phyloP scores from a whole-genome alignment of 2,888 invertebrate species.

The Pseudococcus longispinus region DNA sequence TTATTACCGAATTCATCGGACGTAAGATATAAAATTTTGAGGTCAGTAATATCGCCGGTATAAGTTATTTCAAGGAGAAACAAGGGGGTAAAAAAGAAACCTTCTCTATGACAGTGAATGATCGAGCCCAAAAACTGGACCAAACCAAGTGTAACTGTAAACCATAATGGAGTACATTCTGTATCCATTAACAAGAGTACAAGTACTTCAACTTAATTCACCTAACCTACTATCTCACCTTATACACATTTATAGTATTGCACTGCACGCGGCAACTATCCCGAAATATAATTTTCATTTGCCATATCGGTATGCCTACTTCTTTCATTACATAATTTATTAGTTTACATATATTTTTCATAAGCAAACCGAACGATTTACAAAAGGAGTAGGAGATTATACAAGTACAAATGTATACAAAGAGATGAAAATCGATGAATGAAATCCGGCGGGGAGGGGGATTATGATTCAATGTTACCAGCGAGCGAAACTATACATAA shows the following conservation, averaged over 20 bases:
- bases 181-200: conserved; percentile 11
- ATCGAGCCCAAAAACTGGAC: conserved; percentile 27
- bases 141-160: conserved; percentile 39
- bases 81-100: not conserved
- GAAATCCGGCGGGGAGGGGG: not conserved
- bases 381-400: too few species aligned
- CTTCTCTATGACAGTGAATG: conserved; percentile 23
- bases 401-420: too few species aligned
- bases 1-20: conserved; percentile 35
- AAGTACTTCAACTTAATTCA: conserved; percentile 14
- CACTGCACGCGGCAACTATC: not conserved
- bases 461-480: not conserved
- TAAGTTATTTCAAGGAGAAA: not conserved
- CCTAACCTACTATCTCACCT: not conserved
- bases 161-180: conserved; percentile 38
- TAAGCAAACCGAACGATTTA: not conserved
- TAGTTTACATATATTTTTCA: not conserved
- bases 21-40: not conserved
- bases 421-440: not conserved
- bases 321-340: not conserved
- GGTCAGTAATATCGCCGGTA: not conserved
- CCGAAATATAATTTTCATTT: not conserved
- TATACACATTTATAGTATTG: not conserved
- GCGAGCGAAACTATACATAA: not conserved
- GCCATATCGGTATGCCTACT: not conserved